A percentile compares a stretch with the other conserved stretches of the same genome.
phyloP scores from a whole-genome alignment of 1,140 invertebrate species.

The Drosophila lacertosa region DNA sequence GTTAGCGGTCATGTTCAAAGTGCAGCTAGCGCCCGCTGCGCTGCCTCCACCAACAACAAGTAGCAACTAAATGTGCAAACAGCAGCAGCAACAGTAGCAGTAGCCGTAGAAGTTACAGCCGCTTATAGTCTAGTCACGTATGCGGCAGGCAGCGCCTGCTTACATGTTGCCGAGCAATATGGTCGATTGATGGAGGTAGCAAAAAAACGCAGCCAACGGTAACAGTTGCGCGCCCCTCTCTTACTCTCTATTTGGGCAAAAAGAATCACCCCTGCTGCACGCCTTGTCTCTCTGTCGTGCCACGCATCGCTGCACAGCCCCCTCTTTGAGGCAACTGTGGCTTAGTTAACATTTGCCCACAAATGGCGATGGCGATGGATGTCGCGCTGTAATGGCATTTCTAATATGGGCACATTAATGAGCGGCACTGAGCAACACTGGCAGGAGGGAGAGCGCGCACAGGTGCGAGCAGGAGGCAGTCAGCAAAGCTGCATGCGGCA shows the following conservation, averaged over 20 bases:
- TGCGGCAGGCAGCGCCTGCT: conserved; percentile 21
- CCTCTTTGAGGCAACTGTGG: conserved; percentile 44
- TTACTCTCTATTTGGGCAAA: background rate
- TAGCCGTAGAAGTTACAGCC: conserved; percentile 30
- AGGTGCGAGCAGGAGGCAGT: conserved; percentile 38
- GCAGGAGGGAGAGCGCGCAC: conserved; percentile 22
- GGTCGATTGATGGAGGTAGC: conserved; percentile 60
- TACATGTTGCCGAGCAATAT: conserved; percentile 68
- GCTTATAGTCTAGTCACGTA: conserved; percentile 67
- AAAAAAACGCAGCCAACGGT: conserved; percentile 47
- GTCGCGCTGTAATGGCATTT: conserved; percentile 78
- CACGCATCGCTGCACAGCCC: conserved; percentile 66
- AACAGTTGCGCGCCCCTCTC: conserved; percentile 27
- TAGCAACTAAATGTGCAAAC: conserved; percentile 37
- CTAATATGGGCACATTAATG: conserved; percentile 78
- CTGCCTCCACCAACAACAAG: conserved; percentile 40
- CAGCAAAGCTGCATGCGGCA: conserved; percentile 16
- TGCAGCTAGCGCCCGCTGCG: conserved; percentile 39
- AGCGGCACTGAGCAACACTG: conserved; percentile 19
- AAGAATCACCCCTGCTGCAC: conserved; percentile 41
- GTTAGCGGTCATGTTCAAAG: conserved; percentile 55
- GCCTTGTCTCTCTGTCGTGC: background rate
- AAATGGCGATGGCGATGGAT: conserved; percentile 72
- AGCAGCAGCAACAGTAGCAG: conserved; percentile 40
- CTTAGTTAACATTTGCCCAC: conserved; percentile 74